phyloP scores from a whole-genome alignment of 2,113 vertebrate genomes.

The Rhipidura dahli region DNA sequence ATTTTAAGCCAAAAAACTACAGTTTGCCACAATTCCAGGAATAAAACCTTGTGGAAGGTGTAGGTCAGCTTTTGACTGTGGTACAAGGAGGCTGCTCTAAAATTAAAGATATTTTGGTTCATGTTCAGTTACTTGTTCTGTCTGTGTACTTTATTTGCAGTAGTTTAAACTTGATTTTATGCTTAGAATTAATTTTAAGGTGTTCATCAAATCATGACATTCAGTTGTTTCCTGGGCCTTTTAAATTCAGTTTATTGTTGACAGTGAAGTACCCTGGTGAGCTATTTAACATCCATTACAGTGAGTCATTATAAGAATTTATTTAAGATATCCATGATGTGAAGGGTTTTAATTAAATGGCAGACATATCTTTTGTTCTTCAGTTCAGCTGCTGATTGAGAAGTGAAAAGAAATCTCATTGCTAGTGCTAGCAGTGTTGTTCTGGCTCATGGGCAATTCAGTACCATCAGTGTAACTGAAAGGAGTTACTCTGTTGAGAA shows the following conservation, averaged over 20 bases:
- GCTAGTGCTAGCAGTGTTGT: fast-evolving
- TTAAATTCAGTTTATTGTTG: not conserved
- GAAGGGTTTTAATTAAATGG: conserved; percentile 6
- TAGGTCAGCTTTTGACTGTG: not conserved
- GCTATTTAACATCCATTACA: not conserved
- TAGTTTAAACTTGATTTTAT: not conserved
- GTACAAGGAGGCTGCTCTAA: not conserved
- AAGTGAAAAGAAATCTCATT: not conserved
- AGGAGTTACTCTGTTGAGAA: not conserved
- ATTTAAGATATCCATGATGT: not conserved
- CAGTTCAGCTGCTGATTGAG: not conserved
- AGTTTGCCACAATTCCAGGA: not conserved
- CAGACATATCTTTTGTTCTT: not conserved
- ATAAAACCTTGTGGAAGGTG: not conserved
- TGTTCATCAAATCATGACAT: not conserved
- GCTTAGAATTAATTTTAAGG: not conserved
- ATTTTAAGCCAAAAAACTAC: not conserved
- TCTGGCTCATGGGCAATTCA: not conserved
- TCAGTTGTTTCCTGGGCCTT: not conserved
- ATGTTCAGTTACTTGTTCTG: not conserved
- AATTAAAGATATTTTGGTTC: not conserved
- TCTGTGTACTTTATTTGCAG: not conserved
- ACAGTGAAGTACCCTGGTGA: not conserved
- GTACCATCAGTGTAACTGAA: not conserved
- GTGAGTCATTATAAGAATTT: not conserved